phyloP scores from a whole-genome alignment of 2,888 invertebrate species.

The Drosophila mayaguana region DNA sequence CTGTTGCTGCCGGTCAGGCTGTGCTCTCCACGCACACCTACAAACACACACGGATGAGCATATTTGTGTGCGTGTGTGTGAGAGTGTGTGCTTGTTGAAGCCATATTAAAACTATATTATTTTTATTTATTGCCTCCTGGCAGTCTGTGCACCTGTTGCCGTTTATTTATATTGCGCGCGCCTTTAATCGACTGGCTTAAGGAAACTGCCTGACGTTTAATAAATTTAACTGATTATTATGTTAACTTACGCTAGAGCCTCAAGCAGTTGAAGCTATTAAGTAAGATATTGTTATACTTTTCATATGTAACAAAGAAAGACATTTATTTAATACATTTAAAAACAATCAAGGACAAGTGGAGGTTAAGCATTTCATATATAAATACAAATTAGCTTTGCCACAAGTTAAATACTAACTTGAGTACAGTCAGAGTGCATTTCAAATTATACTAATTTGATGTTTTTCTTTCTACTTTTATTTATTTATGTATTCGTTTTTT shows the following conservation, averaged over 20 bases:
- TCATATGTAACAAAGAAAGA: conserved; percentile 23
- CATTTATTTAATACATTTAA: conserved; percentile 29
- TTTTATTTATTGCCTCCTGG: conserved; percentile 21
- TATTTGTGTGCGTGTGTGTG: neutral
- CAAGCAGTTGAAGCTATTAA: neutral
- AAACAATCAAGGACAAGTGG: conserved; percentile 14
- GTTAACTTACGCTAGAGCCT: neutral
- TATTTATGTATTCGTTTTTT: neutral
- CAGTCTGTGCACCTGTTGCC: conserved; percentile 62
- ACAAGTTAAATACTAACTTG: conserved; percentile 30
- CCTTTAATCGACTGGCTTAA: neutral
- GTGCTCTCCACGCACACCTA: neutral
- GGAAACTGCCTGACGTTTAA: no score
- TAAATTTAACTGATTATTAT: neutral
- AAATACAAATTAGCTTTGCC: conserved; percentile 37
- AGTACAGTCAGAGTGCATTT: conserved; percentile 53
- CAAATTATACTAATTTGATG: conserved; percentile 61
- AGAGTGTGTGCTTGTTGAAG: conserved; percentile 6
- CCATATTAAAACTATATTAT: conserved; percentile 32
- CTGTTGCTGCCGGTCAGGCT: conserved; percentile 49
- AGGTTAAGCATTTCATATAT: conserved; percentile 12
- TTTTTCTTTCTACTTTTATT: conserved; percentile 9
- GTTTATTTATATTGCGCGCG: neutral
- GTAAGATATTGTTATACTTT: neutral
- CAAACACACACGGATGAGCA: neutral